A percentile compares a stretch with the other conserved stretches of the same genome.
phyloP scores from a whole-genome alignment of 2,113 vertebrate species.

The Ranitomeya variabilis region DNA sequence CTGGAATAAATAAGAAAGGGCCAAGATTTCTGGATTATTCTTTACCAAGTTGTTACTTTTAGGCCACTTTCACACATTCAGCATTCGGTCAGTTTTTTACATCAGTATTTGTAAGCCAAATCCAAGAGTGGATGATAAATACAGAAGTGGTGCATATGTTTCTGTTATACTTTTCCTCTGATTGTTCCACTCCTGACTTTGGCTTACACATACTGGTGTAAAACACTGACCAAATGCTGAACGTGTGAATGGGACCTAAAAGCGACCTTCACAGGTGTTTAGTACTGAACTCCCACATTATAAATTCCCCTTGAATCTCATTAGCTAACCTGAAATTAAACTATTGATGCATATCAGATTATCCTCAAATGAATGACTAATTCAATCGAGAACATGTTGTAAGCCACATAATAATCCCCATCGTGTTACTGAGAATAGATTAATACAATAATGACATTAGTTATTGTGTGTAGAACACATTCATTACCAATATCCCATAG shows the following conservation, averaged over 20 bases:
- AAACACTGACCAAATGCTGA: no score
- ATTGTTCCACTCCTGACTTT: no score
- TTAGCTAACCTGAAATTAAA: conserved; percentile 12
- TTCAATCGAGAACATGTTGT: not conserved
- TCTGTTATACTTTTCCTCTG: no score
- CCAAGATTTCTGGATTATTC: not conserved
- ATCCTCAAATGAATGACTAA: conserved; percentile 17
- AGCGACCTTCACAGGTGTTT: conserved; percentile 23
- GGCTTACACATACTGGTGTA: no score
- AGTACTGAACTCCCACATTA: not conserved
- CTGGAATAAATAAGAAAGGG: not conserved
- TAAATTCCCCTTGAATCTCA: conserved; percentile 57
- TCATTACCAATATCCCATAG: not conserved
- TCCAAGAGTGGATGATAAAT: no score
- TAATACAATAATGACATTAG: not conserved
- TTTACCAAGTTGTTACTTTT: not conserved
- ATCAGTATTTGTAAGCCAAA: no score
- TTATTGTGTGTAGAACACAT: not conserved
- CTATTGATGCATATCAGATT: conserved; percentile 18
- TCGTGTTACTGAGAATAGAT: not conserved
- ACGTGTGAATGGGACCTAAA: not conserved
- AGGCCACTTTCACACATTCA: not conserved
- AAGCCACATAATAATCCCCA: not conserved
- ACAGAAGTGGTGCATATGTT: no score
- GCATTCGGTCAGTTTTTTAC: no score